Evolutionary conservation across 2,797 vertebrate species (phyloP).

Genomic region (Hypotaenidia okinawae): DNA sequence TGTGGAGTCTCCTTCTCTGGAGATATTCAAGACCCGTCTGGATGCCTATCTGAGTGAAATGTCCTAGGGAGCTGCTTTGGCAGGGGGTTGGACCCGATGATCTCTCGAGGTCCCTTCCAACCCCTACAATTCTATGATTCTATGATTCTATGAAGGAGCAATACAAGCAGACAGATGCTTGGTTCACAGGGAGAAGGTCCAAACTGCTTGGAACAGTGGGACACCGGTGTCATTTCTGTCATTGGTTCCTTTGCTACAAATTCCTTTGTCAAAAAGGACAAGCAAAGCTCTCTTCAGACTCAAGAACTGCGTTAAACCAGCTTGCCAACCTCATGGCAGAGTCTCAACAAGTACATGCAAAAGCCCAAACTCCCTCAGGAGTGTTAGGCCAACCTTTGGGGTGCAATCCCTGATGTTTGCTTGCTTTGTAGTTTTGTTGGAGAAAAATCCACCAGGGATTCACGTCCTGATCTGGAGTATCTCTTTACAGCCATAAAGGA

Average conservation of each 20-base stretch:
- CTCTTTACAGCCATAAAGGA: background rate
- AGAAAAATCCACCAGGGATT: background rate
- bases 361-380: background rate
- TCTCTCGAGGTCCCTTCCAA: no score
- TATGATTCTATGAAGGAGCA: no score
- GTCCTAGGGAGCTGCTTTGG: no score
- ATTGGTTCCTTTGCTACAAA: background rate
- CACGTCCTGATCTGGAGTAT: background rate
- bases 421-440: background rate
- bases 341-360: background rate
- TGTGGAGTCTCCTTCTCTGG: no score
- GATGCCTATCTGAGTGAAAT: no score
- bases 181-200: background rate
- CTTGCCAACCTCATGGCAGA: background rate
- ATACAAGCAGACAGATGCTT: background rate
- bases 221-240: background rate
- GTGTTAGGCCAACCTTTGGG: background rate
- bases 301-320: background rate
- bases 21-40: no score
- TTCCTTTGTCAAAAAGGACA: no score
- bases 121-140: no score
- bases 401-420: background rate
- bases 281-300: background rate
- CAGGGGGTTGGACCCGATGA: no score
- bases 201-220: background rate